Conservation (phyloP, 2,113 vertebrate genomes). For the Tetraodon nigroviridis region DNA sequence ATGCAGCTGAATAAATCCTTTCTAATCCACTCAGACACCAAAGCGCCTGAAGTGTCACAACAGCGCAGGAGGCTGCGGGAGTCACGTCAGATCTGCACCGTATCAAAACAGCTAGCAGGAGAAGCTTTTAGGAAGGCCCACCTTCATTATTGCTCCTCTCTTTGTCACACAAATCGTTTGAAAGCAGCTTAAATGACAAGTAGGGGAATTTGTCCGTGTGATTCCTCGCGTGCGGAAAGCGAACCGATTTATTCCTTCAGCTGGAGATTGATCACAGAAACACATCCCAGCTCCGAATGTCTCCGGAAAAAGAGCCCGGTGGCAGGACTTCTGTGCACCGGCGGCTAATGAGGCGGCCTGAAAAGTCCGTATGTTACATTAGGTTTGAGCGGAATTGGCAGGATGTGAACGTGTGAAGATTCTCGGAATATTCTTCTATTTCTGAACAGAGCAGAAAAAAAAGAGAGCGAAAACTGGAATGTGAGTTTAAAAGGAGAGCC, state of each 20-base stretch:
- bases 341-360: no score
- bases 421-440: slow-evolving; percentile 15
- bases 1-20: neutral
- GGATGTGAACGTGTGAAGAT: no score
- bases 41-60: neutral
- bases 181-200: slow-evolving; percentile 8
- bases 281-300: no score
- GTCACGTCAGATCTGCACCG: no score
- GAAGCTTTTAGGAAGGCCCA: no score
- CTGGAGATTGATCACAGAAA: slow-evolving; percentile 24
- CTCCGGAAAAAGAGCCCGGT: no score
- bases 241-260: slow-evolving; percentile 48
- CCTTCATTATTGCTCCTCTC: no score
- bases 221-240: slow-evolving; percentile 31
- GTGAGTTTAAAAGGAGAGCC: neutral
- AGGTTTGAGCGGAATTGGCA: slow-evolving; percentile 2
- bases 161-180: neutral
- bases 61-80: neutral
- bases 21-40: neutral
- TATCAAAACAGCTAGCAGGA: no score
- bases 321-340: no score
- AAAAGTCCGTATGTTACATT: no score
- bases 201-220: slow-evolving; percentile 44
- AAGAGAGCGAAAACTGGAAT: neutral
- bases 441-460: slow-evolving; percentile 26